Base-by-base conservation (phyloP, 2,888 invertebrate species). In the Zaprionus lineosus region DNA sequence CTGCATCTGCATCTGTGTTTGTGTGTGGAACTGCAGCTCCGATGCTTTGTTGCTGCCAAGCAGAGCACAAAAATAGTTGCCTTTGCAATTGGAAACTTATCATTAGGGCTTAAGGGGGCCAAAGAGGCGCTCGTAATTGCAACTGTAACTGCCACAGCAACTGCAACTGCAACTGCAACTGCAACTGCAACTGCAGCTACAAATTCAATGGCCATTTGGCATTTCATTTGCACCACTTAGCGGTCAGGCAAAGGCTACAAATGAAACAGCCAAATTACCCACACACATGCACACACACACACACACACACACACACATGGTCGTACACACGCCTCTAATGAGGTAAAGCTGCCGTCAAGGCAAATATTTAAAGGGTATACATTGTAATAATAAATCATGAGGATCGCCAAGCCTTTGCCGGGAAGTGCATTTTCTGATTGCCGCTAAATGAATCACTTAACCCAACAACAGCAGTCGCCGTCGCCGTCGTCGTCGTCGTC, bases 371-470 rank as follows among this genome's bases (percentile, higher is more conserved):
- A 78, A 83, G 63, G 60, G 53, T 58, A 43, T 44, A 53, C 39
- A 56, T 40, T 41, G 50, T 29, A 41, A 67, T 57, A 85, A 78
- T 78, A 78, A 78, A 78, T 78, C 86, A 78, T 78, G 86, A 55
- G 59, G 51, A 70, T 66, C 66, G 70, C 46, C 31, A 52, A 64
- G 53, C 29, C 47, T 50, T n/a, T 28, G 41, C 33, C 62, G 76
- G 59, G 83, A 79, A 78, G 78, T 85, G 78, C 86, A 85, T 85
- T 78, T 75, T 85, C 60, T 78, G 78, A 78, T 78, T 85, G 78
- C 86, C 84, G 72, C 86, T 85, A 78, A 78, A 78, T 78, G 78
- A 78, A 78, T 78, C 78, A 78, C 86, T 78, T 78, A 78, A 83
- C 84, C 84, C 76, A 70, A 48, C 31, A 28, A 21, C 47, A 43